Evolutionary conservation across 2,113 vertebrate species (phyloP).

Genomic region (Phalacrocorax carbo): DNA sequence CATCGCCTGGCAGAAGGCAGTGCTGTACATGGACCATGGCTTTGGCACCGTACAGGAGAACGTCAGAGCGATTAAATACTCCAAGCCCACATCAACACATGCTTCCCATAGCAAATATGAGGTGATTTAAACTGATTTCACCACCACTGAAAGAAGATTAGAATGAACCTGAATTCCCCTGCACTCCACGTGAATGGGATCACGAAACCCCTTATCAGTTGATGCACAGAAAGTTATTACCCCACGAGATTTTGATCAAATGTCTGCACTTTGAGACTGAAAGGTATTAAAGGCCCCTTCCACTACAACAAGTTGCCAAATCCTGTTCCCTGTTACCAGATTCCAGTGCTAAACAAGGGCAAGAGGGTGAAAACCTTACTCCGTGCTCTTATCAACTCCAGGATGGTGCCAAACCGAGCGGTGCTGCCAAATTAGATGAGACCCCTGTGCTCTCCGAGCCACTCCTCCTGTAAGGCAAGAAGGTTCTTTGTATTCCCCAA

Average conservation of each 20-base stretch:
- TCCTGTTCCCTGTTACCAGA: not conserved
- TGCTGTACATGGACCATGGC: accelerated
- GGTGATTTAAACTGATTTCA: not conserved
- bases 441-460: too few relatives aligned
- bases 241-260: not conserved
- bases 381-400: accelerated
- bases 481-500: not conserved
- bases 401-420: not conserved
- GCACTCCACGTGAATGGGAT: not conserved
- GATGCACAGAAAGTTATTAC: not conserved
- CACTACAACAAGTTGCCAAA: not conserved
- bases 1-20: not conserved
- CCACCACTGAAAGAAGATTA: not conserved
- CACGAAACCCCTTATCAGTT: accelerated
- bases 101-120: not conserved
- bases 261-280: not conserved
- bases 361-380: not conserved
- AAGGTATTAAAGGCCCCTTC: not conserved
- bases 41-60: not conserved
- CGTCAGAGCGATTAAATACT: not conserved
- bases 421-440: not conserved
- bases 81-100: not conserved
- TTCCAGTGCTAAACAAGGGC: not conserved
- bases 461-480: not conserved
- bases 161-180: not conserved